Percentiles rank a stretch among this genome's conserved stretches.
Evolutionary conservation across 2,797 vertebrate genomes (phyloP).

Genomic region (Phrynocephalus vlangalii): DNA sequence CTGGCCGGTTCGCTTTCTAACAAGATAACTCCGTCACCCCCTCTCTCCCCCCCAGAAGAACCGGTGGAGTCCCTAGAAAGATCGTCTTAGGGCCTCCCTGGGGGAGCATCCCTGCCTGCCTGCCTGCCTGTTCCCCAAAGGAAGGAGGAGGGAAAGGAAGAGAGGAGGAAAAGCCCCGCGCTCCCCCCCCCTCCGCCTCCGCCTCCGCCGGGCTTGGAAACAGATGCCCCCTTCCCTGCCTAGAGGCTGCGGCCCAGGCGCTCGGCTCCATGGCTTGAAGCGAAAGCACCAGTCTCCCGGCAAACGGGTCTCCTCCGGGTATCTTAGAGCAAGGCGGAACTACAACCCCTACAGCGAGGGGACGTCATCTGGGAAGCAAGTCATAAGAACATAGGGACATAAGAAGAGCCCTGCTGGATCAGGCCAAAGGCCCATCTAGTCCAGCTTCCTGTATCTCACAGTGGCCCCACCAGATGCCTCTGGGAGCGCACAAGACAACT

Average conservation of each 20-base stretch:
- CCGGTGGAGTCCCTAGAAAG: neutral
- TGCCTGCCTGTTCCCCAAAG: neutral
- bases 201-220: no score
- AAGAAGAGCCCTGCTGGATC: no score
- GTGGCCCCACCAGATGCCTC: no score
- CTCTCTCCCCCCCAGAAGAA: neutral
- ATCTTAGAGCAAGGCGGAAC: neutral
- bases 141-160: neutral
- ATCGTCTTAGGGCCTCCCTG: neutral
- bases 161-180: neutral
- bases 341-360: neutral
- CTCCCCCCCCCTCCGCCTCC: no score
- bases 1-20: neutral
- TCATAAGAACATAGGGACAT: neutral
- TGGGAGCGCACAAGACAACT: no score
- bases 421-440: no score
- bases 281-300: neutral
- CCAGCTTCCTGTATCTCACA: no score
- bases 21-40: neutral
- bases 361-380: neutral
- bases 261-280: neutral
- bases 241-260: no score
- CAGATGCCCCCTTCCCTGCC: neutral
- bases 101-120: neutral
- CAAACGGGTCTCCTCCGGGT: neutral